Percentiles rank a stretch among this genome's conserved stretches.
phyloP scores from a whole-genome alignment of 2,113 vertebrate species.

The Tinamus guttatus region DNA sequence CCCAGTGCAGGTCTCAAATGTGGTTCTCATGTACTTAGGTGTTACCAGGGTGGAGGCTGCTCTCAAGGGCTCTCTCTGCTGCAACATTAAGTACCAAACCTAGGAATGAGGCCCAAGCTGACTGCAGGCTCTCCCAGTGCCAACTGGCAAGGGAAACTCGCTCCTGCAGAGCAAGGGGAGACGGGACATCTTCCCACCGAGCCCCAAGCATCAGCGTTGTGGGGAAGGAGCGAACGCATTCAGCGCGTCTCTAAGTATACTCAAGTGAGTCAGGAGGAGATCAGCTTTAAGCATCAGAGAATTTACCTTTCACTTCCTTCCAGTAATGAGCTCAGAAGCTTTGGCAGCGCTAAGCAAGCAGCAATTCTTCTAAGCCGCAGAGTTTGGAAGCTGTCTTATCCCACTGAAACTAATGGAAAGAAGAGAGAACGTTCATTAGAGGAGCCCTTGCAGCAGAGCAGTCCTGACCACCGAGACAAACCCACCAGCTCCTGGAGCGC shows the following conservation, averaged over 20 bases:
- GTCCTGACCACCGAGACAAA: not conserved
- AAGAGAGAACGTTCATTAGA: not conserved
- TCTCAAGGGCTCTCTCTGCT: fast-evolving
- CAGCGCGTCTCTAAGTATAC: not conserved
- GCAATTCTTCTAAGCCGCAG: not conserved
- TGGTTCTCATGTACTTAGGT: fast-evolving
- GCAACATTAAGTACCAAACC: fast-evolving
- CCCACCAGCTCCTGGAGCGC: not conserved
- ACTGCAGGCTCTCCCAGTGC: not conserved
- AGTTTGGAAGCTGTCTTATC: fast-evolving
- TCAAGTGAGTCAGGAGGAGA: not conserved
- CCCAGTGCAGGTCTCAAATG: fast-evolving
- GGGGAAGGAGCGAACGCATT: not conserved
- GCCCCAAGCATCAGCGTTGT: not conserved
- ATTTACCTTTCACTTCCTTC: not conserved
- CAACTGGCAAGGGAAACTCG: not conserved
- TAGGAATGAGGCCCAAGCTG: not conserved
- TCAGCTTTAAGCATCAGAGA: not conserved
- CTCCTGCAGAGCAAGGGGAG: fast-evolving
- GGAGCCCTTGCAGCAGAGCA: not conserved
- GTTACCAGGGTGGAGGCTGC: not conserved
- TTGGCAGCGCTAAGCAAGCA: not conserved
- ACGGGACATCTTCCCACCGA: not conserved
- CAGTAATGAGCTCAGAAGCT: not conserved
- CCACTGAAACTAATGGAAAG: not conserved